Conservation (phyloP, 2,888 invertebrate species). For the Pristionchus maxplancki region DNA sequence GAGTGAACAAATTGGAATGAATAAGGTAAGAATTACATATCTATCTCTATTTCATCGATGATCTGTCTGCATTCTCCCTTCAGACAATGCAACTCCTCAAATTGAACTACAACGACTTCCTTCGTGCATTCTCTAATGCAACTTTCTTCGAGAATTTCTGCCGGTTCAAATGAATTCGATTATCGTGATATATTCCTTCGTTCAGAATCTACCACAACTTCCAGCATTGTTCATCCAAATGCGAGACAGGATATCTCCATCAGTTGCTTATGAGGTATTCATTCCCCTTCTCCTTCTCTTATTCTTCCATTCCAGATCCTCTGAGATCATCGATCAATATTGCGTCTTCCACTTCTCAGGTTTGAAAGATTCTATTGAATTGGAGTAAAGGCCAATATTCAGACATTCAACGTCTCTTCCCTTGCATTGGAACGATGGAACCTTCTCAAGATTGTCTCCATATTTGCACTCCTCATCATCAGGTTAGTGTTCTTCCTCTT, state of each 20-base stretch:
- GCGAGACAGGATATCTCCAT: conserved; percentile 73
- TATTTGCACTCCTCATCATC: conserved; percentile 72
- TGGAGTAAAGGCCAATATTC: conserved; percentile 45
- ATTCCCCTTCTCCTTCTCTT: conserved; percentile 33
- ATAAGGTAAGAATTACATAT: conserved; percentile 58
- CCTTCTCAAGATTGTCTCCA: conserved; percentile 70
- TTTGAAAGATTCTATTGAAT: conserved; percentile 28
- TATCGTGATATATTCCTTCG: not conserved
- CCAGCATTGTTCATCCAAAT: conserved; percentile 73
- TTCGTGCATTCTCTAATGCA: conserved; percentile 72
- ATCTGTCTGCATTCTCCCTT: not conserved
- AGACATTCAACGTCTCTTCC: conserved; percentile 63
- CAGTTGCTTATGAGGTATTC: conserved; percentile 64
- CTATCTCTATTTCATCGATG: too few relatives aligned
- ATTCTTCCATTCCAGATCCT: conserved; percentile 52
- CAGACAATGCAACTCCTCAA: conserved; percentile 59
- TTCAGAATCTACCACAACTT: conserved; percentile 74
- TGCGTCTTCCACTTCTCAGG: conserved; percentile 75
- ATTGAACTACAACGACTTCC: conserved; percentile 75
- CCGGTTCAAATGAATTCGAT: conserved; percentile 52
- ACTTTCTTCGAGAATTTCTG: conserved; percentile 75
- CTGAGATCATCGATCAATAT: conserved; percentile 75
- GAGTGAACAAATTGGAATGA: conserved; percentile 67
- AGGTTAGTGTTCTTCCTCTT: conserved; percentile 43
- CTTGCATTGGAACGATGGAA: conserved; percentile 67